phyloP scores from a whole-genome alignment of 2,888 invertebrate genomes.

The Drosophila suboccidentalis region DNA sequence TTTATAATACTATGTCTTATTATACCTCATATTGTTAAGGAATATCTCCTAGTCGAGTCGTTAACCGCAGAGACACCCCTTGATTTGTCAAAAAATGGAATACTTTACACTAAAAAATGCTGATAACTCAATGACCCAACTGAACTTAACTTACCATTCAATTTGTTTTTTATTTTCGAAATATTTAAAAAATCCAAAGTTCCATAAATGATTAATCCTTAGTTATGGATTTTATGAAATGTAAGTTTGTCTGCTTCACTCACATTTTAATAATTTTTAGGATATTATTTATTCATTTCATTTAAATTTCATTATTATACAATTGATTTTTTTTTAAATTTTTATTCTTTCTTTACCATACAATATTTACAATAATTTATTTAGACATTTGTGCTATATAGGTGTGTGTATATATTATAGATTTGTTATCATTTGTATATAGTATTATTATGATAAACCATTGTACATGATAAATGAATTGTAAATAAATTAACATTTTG shows the following conservation, averaged over 20 bases:
- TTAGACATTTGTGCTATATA: conserved; percentile 63
- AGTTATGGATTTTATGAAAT: background rate
- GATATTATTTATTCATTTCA: conserved; percentile 22
- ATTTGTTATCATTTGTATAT: conserved; percentile 29
- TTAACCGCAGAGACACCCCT: too few species aligned
- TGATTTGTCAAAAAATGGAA: too few species aligned
- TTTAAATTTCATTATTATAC: conserved; percentile 15
- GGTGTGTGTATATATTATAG: conserved; percentile 23
- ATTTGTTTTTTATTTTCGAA: too few species aligned
- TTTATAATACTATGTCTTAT: background rate
- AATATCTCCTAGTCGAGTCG: too few species aligned
- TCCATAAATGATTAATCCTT: background rate
- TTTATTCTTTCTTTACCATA: conserved; percentile 54
- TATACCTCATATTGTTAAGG: background rate
- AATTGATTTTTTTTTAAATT: conserved; percentile 12
- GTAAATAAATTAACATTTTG: conserved; percentile 59
- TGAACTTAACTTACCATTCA: too few species aligned
- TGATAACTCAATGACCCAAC: too few species aligned
- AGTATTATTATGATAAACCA: conserved; percentile 27
- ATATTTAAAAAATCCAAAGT: background rate
- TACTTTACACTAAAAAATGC: too few species aligned
- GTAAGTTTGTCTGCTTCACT: background rate
- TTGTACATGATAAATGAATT: conserved; percentile 34
- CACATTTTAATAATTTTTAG: background rate
- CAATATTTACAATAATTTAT: conserved; percentile 74